Evolutionary conservation across 2,888 invertebrate species (phyloP), one percentile per base, ranked within the genome.

Genomic region (Podabrus alpinus): DNA sequence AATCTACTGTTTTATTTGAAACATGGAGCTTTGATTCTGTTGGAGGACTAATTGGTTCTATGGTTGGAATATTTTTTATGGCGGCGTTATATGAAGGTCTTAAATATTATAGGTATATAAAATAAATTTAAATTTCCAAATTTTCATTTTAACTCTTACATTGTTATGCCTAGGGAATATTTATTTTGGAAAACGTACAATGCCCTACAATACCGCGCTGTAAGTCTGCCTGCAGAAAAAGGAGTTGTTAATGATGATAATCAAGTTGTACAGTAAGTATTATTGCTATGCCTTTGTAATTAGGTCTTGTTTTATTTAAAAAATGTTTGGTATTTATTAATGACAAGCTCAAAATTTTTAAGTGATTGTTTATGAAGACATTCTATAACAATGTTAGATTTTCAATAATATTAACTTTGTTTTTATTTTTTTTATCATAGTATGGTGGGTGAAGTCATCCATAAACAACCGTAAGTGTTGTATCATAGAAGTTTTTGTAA

Each of bases 1-100:
- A 90, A 78, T 95, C 94, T 87, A 92, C 91, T 3, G 93, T 97
- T 73, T 90, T 97, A 4, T 97, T 97, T 86, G 91, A 94, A 72
- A 92, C 92, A 87, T 97, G 97, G 97, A 91, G 91, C 82, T 93
- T 94, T 72, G 89, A 90, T 45, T 92, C 93, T 16, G 86, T 92
- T 72, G 92, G 93, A 64, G 95, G 95, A 74, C 91, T 99, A 82
- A 88, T 98, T 74, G 95, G 94, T 62, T 97, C 98, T 4, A 97
- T 97, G 90, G 88, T 98, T 79, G 95, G 94, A 66, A 95, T 99
- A 83, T 95, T 98, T 85, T 89, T 97, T 78, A 92, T 98, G 91
- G 97, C 97, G 7, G 92, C 97, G 70, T 89, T 97, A 21, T 99
- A 99, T 87, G 99, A 99, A 90, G 98, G 97, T 0, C 90, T 99